Evolutionary conservation across 2,888 invertebrate genomes (phyloP), one percentile per base, ranked within the genome.

Genomic region (Heliconius hortense): DNA sequence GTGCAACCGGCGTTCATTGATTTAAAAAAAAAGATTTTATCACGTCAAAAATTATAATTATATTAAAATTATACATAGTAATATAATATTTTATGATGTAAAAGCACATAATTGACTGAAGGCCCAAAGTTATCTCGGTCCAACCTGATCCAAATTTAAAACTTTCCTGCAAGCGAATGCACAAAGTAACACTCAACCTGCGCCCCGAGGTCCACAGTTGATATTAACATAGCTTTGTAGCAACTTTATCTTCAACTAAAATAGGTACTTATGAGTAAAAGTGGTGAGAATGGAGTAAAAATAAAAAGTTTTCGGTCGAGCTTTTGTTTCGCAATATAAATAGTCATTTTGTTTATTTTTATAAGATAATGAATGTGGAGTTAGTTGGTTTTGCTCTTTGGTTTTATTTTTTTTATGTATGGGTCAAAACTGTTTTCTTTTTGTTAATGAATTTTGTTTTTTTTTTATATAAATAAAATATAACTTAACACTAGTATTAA

Each of bases 211-310:
- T 74, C 72, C 74, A 59, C 62, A 62, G 75, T 72, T 75, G 73
- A 70, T 76, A 78, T 78, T 78, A 75, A 75, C 78, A 78, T 76
- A 74, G 75, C 79, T 79, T 79, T 77, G 77, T 77, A 59, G 21
- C 53, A 78, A 78, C 77, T 76, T 79, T 75, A 67, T 53, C 72
- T 77, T n/a, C 56, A 70, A 64, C 56, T 77, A 73, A 68, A 69
- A 72, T 77, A 69, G 48, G 39, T 71, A 66, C 70, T 71, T 75
- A 48, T 59, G 39, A 64, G 43, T 28, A 18, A 74, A 53, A 72
- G 28, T 63, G 70, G 69, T 35, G 56, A 48, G 63, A 70, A 70
- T 62, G 63, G 56, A 31, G n/a, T 69, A n/a, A 69, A 69, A 69
- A 53, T 68, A 28, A 56, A 69, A 56, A 28, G 10, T 28, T 28